Conservation (phyloP, 2,113 vertebrate species). For the Probosciger aterrimus region DNA sequence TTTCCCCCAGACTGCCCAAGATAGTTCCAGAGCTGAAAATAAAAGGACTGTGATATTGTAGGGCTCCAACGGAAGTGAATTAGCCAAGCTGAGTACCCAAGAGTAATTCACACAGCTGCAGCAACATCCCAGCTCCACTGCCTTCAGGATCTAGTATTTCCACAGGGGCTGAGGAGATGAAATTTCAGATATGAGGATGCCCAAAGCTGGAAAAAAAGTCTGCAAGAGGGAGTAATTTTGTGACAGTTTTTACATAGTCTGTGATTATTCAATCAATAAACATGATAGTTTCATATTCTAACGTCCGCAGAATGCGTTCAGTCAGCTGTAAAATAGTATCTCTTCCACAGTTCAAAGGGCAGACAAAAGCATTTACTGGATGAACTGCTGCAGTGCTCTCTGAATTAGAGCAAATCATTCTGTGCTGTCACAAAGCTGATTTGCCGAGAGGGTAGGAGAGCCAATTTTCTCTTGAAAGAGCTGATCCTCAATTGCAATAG, state of each 20-base stretch:
- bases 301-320: fast-evolving
- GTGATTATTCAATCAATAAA: background rate
- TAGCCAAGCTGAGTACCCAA: background rate
- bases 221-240: background rate
- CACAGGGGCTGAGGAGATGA: background rate
- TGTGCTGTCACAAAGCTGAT: background rate
- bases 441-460: background rate
- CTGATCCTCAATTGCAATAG: background rate
- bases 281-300: background rate
- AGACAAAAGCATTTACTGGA: background rate
- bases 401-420: background rate
- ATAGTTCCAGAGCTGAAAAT: background rate
- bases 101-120: background rate
- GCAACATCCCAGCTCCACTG: background rate
- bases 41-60: background rate
- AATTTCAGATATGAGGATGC: background rate
- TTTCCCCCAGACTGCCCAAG: background rate
- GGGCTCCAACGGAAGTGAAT: background rate
- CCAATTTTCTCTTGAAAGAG: background rate
- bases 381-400: background rate
- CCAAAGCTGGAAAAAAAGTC: background rate
- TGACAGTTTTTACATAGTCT: background rate
- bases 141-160: background rate
- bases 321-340: background rate
- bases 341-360: background rate